These are phyloP conservation scores for Polylopha cassiicola DNA, from an alignment of 2,888 invertebrate species.

Conservation along the genomic window DNA sequence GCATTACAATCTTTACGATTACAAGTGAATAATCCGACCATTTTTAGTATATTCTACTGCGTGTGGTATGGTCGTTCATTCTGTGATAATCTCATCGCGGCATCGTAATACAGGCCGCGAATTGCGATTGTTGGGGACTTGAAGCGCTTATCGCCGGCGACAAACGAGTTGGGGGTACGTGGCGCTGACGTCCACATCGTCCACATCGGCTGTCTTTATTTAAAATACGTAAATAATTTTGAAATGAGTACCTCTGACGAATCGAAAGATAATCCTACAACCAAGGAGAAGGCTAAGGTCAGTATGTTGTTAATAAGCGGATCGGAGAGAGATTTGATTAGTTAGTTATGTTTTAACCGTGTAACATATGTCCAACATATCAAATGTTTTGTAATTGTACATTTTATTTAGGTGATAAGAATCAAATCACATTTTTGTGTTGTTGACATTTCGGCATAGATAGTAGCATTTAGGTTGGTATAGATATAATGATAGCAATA, in stretches of 20 bases:
- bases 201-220: conserved; percentile 20
- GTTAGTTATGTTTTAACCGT: neutral
- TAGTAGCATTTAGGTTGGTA: too few species aligned
- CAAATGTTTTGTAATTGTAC: too few species aligned
- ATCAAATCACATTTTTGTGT: too few species aligned
- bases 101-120: conserved; percentile 32
- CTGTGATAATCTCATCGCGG: conserved; percentile 40
- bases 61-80: conserved; percentile 28
- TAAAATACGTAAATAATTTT: conserved; percentile 24
- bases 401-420: too few species aligned
- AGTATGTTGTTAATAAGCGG: conserved; percentile 31
- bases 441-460: too few species aligned
- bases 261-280: conserved; percentile 31
- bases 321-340: too few species aligned
- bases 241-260: conserved; percentile 44
- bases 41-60: conserved; percentile 35
- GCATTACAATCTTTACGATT: conserved; percentile 26
- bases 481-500: too few species aligned
- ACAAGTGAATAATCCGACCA: conserved; percentile 39
- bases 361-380: conserved; percentile 7
- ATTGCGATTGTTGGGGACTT: conserved; percentile 30
- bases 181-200: conserved; percentile 50
- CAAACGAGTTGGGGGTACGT: conserved; percentile 58
- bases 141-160: conserved; percentile 52
- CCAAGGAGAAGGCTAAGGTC: conserved; percentile 42